Base-by-base conservation (phyloP, 2,888 invertebrate genomes). In the Hirtodrosophila duncani region DNA sequence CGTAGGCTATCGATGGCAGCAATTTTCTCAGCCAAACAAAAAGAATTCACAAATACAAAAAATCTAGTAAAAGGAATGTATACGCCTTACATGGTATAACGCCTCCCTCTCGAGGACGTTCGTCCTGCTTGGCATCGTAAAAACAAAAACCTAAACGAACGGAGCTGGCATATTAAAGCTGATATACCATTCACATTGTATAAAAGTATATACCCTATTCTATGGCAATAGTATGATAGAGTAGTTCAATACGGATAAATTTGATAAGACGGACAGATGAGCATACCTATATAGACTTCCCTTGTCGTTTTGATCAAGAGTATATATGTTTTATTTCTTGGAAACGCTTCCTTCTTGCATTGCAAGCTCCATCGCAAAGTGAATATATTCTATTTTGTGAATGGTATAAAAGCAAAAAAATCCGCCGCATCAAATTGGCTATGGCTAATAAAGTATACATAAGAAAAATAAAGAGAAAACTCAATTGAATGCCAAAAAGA, bases 91-190 rank as follows among this genome's bases (percentile, higher is more conserved):
- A 77, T 71, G 69, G 65, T 65, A 62, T 48, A 38, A 63, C 59
- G 69, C 69, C 63, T 64, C 46, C 21, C 23, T 3, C n/a, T 17
- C 24, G 8, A n/a, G n/a, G n/a, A n/a, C n/a, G n/a, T n/a, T 13
- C 8, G 5, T 4, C 21, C 26, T 9, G 3, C 9, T 36, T 17
- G 39, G 55, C 45, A 69, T 72, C 70, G 70, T 70, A 78, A 70
- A 70, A 70, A 78, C 70, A 78, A 70, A 78, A 69, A 69, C 74
- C 78, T n/a, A n/a, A n/a, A n/a, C n/a, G n/a, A n/a, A n/a, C n/a
- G n/a, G n/a, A n/a, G n/a, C n/a, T n/a, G n/a, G n/a, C n/a, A n/a
- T n/a, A n/a, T n/a, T n/a, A n/a, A n/a, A n/a, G n/a, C n/a, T n/a
- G n/a, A n/a, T n/a, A n/a, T n/a, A n/a, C n/a, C n/a, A n/a, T n/a